These are phyloP conservation scores for Wiebesia pumilae DNA, from an alignment of 1,140 invertebrate genomes.

Conservation along the genomic window DNA sequence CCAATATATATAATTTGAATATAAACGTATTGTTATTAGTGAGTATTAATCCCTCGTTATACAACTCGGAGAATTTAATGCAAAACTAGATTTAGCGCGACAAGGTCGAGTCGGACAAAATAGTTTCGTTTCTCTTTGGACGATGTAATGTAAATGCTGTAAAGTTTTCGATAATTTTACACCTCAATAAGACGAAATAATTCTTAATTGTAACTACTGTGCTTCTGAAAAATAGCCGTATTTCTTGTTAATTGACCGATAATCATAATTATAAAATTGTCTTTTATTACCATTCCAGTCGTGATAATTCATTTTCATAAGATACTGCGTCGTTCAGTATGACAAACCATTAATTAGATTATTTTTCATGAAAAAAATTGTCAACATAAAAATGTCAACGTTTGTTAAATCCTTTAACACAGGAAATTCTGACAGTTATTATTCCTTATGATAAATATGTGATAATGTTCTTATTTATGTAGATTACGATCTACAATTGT, in stretches of 20 bases:
- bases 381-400: not conserved
- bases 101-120: not conserved
- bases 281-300: not conserved
- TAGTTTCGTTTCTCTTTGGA: not conserved
- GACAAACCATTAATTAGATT: not conserved
- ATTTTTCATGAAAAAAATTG: not conserved
- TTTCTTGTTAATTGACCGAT: not conserved
- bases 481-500: not conserved
- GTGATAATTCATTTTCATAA: not conserved
- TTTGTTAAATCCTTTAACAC: not conserved
- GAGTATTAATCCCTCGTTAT: too few relatives aligned
- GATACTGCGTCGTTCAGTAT: not conserved
- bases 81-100: not conserved
- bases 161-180: slow-evolving; percentile 11
- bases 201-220: slow-evolving; percentile 21
- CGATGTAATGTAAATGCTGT: not conserved
- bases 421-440: not conserved
- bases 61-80: not conserved
- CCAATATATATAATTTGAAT: too few relatives aligned
- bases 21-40: too few relatives aligned
- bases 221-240: not conserved
- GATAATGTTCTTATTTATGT: not conserved
- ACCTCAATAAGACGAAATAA: not conserved
- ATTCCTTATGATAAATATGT: not conserved
- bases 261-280: not conserved